Evolutionary conservation across 2,888 invertebrate genomes (phyloP).

Genomic region (Ernsta delagoae): DNA sequence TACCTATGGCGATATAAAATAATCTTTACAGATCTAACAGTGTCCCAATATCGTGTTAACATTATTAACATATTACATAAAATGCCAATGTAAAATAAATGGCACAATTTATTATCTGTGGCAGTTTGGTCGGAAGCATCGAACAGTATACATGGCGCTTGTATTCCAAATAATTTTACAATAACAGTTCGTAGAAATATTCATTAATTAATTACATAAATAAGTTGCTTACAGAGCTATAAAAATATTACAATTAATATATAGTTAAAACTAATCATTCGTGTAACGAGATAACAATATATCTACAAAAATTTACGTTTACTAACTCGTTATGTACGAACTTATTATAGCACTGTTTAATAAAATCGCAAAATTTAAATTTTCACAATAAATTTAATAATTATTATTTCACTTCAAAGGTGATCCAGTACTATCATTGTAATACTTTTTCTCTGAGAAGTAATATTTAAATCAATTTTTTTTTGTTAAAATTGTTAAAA

Average conservation of each 20-base stretch:
- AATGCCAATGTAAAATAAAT: conserved; percentile 41
- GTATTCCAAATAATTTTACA: conserved; percentile 41
- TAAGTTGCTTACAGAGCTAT: conserved; percentile 39
- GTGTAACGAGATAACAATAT: conserved; percentile 59
- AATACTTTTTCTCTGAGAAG: not conserved
- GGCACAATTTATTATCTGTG: conserved; percentile 50
- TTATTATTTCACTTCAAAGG: too few species aligned
- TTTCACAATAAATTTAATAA: too few species aligned
- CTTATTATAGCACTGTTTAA: too few species aligned
- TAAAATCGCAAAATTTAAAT: too few species aligned
- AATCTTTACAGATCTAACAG: too few species aligned
- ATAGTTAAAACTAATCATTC: conserved; percentile 45
- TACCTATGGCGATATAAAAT: too few species aligned
- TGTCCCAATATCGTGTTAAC: too few species aligned
- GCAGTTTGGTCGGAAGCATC: conserved; percentile 42
- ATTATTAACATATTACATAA: too few species aligned
- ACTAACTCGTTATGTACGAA: too few species aligned
- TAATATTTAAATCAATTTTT: not conserved
- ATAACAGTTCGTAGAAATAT: conserved; percentile 72
- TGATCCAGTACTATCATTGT: not conserved
- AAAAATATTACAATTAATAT: conserved; percentile 46
- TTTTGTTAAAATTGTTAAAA: not conserved
- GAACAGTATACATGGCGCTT: conserved; percentile 42
- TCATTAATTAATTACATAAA: conserved; percentile 57
- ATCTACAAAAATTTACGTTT: too few species aligned